Evolutionary conservation across 2,797 vertebrate genomes (phyloP).

Genomic region (Cossypha dichroa): DNA sequence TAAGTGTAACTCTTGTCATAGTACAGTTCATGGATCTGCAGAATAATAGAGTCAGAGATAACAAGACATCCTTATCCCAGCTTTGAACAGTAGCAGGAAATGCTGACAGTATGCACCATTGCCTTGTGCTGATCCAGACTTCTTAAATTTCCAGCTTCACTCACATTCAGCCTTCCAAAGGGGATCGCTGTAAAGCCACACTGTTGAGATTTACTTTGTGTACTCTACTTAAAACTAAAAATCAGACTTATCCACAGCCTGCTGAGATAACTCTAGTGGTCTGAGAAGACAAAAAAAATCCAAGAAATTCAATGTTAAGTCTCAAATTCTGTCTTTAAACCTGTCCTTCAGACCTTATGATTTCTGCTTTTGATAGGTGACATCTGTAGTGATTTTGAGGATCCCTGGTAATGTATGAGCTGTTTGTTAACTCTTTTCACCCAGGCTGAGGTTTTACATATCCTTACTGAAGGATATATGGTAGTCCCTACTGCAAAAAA

Average conservation of each 20-base stretch:
- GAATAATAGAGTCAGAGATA: conserved; percentile 40
- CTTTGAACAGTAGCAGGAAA: conserved; percentile 26
- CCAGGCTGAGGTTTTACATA: not conserved
- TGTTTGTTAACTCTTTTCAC: not conserved
- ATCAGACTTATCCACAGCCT: not conserved
- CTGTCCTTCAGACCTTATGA: not conserved
- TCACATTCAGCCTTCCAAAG: conserved; percentile 53
- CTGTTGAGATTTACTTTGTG: conserved; percentile 56
- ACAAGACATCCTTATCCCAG: conserved; percentile 45
- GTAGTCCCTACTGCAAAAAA: not conserved
- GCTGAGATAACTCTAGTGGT: not conserved
- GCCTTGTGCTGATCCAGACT: conserved; percentile 54
- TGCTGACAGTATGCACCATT: not conserved
- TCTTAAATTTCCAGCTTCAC: conserved; percentile 46
- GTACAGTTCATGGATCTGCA: not conserved
- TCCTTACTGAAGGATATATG: not conserved
- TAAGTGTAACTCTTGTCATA: not conserved
- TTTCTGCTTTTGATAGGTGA: conserved; percentile 10
- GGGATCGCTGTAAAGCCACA: conserved; percentile 66
- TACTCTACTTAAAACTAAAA: conserved; percentile 43
- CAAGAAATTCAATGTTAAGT: not conserved
- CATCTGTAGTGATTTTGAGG: not conserved
- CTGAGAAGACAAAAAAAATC: conserved; percentile 12
- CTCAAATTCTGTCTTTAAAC: not conserved
- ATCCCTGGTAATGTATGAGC: not conserved